phyloP scores from a whole-genome alignment of 2,888 invertebrate species.

The Ophraella communa region DNA sequence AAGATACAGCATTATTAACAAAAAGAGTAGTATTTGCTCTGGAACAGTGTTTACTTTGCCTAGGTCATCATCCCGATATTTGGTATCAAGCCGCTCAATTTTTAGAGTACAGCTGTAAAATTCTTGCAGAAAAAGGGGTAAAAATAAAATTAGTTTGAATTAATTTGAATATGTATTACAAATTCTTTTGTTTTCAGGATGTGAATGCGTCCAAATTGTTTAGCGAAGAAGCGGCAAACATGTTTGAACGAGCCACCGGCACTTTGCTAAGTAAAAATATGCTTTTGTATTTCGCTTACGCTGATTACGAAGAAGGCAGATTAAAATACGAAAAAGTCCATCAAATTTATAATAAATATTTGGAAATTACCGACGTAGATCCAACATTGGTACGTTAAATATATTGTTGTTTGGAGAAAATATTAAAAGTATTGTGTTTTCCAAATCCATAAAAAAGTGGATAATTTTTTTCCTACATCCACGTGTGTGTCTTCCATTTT shows the following conservation, averaged over 20 bases:
- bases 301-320: constrained; percentile 97
- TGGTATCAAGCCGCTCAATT: constrained; percentile 99
- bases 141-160: no score
- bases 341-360: constrained; percentile 90
- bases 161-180: no score
- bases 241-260: constrained; percentile 93
- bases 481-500: no score
- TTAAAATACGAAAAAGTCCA: constrained; percentile 97
- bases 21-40: constrained; percentile 98
- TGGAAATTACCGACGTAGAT: constrained; percentile 90
- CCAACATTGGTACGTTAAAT: constrained; percentile 81
- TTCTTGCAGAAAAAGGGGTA: constrained; percentile 93
- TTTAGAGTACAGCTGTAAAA: constrained; percentile 92
- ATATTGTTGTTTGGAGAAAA: not conserved
- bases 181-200: constrained; percentile 73
- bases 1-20: constrained; percentile 92
- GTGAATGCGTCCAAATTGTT: constrained; percentile 91
- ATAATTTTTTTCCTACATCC: no score
- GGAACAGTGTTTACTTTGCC: constrained; percentile 94
- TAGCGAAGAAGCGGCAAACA: constrained; percentile 92
- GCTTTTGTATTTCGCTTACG: constrained; percentile 95
- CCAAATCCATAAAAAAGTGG: no score
- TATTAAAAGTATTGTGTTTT: no score
- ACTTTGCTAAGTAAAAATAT: constrained; percentile 90
- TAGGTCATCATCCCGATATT: constrained; percentile 97